A percentile compares a stretch with the other conserved stretches of the same genome.
Conservation (phyloP, 2,888 invertebrate genomes). For the Drosophila mimica region DNA sequence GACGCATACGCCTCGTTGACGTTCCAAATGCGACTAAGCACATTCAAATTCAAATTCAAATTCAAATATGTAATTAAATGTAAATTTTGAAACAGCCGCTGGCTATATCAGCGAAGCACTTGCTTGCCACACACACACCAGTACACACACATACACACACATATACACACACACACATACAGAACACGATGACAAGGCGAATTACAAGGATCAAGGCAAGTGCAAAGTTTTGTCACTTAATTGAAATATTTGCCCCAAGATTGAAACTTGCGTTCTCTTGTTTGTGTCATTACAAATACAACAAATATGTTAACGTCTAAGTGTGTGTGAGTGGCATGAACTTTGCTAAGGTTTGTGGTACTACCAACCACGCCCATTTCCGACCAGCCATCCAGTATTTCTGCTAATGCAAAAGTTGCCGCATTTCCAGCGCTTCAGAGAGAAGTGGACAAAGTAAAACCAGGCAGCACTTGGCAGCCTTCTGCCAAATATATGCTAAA, state of each 20-base stretch:
- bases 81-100: slow-evolving; percentile 67
- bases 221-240: slow-evolving; percentile 82
- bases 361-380: slow-evolving; percentile 39
- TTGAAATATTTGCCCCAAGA: slow-evolving; percentile 83
- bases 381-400: slow-evolving; percentile 15
- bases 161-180: slow-evolving; percentile 13
- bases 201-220: slow-evolving; percentile 68
- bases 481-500: slow-evolving; percentile 63
- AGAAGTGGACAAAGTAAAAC: slow-evolving; percentile 58
- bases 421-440: slow-evolving; percentile 54
- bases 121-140: slow-evolving; percentile 15
- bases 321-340: slow-evolving; percentile 26
- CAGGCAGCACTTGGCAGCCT: slow-evolving; percentile 49
- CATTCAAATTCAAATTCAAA: slow-evolving; percentile 61
- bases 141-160: slow-evolving; percentile 10
- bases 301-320: slow-evolving; percentile 30
- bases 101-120: slow-evolving; percentile 26
- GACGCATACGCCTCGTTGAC: slow-evolving; percentile 65
- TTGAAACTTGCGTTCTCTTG: slow-evolving; percentile 71
- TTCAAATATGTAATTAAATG: slow-evolving; percentile 79
- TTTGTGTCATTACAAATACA: slow-evolving; percentile 66
- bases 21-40: slow-evolving; percentile 49
- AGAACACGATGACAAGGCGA: slow-evolving; percentile 49
- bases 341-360: slow-evolving; percentile 50
- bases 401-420: slow-evolving; percentile 72